A percentile compares a stretch with the other conserved stretches of the same genome.
Evolutionary conservation across 1,140 invertebrate species (phyloP).

Genomic region (Zaprionus taronus): DNA sequence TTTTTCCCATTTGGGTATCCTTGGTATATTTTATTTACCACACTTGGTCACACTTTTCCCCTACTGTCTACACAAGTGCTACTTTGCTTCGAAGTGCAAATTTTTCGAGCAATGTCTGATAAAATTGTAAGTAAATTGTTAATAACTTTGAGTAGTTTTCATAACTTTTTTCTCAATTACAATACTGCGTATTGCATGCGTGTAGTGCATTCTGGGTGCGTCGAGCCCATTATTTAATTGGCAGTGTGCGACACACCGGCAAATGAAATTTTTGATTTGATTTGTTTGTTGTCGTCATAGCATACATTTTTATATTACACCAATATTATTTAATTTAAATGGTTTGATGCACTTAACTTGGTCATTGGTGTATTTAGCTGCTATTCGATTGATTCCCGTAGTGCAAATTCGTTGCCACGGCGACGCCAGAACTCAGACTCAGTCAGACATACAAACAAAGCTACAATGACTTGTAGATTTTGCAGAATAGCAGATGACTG

Average conservation of each 20-base stretch:
- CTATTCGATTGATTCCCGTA: background rate
- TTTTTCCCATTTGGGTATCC: background rate
- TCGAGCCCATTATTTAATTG: background rate
- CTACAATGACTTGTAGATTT: constrained; percentile 80
- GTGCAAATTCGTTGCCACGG: constrained; percentile 29
- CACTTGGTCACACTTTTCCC: constrained; percentile 17
- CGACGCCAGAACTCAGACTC: constrained; percentile 9
- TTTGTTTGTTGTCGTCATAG: constrained; percentile 37
- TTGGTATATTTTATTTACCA: background rate
- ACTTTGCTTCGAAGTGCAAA: constrained; percentile 45
- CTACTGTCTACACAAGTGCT: constrained; percentile 34
- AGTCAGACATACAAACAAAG: constrained; percentile 47
- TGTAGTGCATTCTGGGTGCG: background rate
- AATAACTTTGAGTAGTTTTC: constrained; percentile 15
- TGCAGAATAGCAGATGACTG: constrained; percentile 41
- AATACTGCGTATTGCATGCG: too few relatives aligned
- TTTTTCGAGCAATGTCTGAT: constrained; percentile 61
- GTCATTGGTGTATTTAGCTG: background rate
- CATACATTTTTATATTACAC: constrained; percentile 10
- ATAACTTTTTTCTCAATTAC: background rate
- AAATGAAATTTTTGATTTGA: constrained; percentile 23
- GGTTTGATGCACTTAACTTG: background rate
- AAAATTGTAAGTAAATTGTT: constrained; percentile 75
- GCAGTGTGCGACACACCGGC: constrained; percentile 26
- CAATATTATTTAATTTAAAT: background rate